These are phyloP conservation scores for Watsonalla cultraria DNA, from an alignment of 2,888 invertebrate genomes.

Conservation along the genomic window DNA sequence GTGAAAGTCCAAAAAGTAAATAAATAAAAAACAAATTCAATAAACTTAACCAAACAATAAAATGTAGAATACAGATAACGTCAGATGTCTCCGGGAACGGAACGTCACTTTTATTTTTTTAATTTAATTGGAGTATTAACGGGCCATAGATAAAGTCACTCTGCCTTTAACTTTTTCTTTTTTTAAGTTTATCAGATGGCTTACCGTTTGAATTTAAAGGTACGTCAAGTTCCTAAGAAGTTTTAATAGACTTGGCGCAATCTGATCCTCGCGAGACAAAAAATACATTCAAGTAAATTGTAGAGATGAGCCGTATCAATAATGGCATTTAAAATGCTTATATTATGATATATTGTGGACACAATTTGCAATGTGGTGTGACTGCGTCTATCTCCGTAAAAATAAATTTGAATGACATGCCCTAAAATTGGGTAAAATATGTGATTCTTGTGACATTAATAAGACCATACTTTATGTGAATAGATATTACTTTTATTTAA, in stretches of 20 bases:
- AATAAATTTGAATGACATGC: too few relatives aligned
- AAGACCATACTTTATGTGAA: too few relatives aligned
- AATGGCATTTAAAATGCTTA: not conserved
- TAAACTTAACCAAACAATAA: constrained; percentile 28
- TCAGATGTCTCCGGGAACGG: constrained; percentile 38
- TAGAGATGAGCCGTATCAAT: constrained; percentile 5
- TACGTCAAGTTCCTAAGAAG: constrained; percentile 65
- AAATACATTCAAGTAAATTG: constrained; percentile 58
- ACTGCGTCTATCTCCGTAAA: too few relatives aligned
- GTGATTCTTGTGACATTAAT: too few relatives aligned
- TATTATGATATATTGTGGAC: too few relatives aligned
- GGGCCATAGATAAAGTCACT: constrained; percentile 70
- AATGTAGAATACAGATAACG: constrained; percentile 34
- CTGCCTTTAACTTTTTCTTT: constrained; percentile 44
- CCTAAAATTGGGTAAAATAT: too few relatives aligned
- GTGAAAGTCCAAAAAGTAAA: constrained; percentile 22
- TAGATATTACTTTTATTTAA: too few relatives aligned
- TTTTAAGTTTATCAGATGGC: constrained; percentile 70
- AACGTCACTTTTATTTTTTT: constrained; percentile 64
- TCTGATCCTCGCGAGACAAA: constrained; percentile 56
- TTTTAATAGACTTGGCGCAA: constrained; percentile 72
- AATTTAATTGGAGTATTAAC: constrained; percentile 75
- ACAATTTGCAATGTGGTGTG: too few relatives aligned
- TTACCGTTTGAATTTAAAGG: constrained; percentile 76
- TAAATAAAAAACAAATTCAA: constrained; percentile 30